Percentiles rank a stretch among this genome's conserved stretches.
Conservation (phyloP, 2,888 invertebrate species). For the Apodemia hepburni region DNA sequence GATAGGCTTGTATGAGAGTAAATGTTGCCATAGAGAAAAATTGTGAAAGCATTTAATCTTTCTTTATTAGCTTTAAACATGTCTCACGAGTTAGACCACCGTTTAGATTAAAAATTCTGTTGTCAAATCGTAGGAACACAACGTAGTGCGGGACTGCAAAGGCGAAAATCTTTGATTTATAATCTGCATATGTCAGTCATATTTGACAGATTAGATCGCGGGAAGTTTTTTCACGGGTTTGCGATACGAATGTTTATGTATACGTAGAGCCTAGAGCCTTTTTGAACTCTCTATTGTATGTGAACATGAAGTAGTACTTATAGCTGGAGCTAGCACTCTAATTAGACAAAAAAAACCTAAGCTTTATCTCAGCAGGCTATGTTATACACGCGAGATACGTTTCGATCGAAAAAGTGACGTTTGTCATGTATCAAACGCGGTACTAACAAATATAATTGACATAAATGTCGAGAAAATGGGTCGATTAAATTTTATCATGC, state of each 20-base stretch:
- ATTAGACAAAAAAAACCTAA: too few species aligned
- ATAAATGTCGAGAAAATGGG: too few species aligned
- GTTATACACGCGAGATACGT: too few species aligned
- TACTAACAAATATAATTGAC: too few species aligned
- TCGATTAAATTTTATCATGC: too few species aligned
- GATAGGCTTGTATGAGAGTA: constrained; percentile 43
- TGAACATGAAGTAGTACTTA: too few species aligned
- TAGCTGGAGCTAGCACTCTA: too few species aligned
- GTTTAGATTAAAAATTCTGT: constrained; percentile 46
- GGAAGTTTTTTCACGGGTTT: background rate
- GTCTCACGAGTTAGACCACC: constrained; percentile 75
- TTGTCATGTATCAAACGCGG: too few species aligned
- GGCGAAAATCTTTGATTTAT: constrained; percentile 3
- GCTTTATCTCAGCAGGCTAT: too few species aligned
- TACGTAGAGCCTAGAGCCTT: constrained; percentile 9
- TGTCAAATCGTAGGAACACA: constrained; percentile 40
- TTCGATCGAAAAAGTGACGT: too few species aligned
- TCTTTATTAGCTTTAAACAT: constrained; percentile 67
- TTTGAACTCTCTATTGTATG: background rate
- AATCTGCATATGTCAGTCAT: background rate
- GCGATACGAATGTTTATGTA: background rate
- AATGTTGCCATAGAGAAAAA: constrained; percentile 71
- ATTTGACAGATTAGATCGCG: constrained; percentile 4
- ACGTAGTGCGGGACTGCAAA: constrained; percentile 48
- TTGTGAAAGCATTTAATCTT: constrained; percentile 39